Evolutionary conservation across 1,140 invertebrate species (phyloP).

Genomic region (Solenopsis invicta): DNA sequence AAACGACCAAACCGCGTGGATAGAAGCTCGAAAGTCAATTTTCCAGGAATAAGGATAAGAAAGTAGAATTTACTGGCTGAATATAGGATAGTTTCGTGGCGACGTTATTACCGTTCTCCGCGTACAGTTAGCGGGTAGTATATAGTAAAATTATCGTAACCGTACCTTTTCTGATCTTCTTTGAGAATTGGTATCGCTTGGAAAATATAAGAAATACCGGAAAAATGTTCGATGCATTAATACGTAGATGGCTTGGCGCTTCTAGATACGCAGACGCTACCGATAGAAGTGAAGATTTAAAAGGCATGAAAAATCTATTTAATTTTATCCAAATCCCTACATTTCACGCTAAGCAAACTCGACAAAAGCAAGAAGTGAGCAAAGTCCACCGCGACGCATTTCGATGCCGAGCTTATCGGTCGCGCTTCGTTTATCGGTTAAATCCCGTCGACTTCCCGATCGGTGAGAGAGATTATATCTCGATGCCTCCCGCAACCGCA

Average conservation of each 20-base stretch:
- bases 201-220: background rate
- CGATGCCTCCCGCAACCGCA: conserved; percentile 3
- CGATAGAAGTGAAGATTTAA: background rate
- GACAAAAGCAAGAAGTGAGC: background rate
- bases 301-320: background rate
- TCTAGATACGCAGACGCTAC: background rate
- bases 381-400: background rate
- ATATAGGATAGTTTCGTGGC: conserved; percentile 14
- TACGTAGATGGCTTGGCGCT: background rate
- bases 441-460: conserved; percentile 23
- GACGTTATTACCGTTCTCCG: conserved; percentile 25
- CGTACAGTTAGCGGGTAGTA: conserved; percentile 15
- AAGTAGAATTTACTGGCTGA: conserved; percentile 44
- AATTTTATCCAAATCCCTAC: background rate
- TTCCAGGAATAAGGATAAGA: conserved; percentile 44
- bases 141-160: conserved; percentile 15
- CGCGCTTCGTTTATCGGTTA: conserved; percentile 26
- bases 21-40: conserved; percentile 61
- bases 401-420: background rate
- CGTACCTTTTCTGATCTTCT: background rate
- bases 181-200: background rate
- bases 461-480: conserved; percentile 22
- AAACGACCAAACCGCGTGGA: conserved; percentile 41
- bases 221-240: background rate
- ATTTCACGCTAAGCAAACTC: background rate